Evolutionary conservation across 2,797 vertebrate genomes (phyloP).

Genomic region (Aythya fuligula): DNA sequence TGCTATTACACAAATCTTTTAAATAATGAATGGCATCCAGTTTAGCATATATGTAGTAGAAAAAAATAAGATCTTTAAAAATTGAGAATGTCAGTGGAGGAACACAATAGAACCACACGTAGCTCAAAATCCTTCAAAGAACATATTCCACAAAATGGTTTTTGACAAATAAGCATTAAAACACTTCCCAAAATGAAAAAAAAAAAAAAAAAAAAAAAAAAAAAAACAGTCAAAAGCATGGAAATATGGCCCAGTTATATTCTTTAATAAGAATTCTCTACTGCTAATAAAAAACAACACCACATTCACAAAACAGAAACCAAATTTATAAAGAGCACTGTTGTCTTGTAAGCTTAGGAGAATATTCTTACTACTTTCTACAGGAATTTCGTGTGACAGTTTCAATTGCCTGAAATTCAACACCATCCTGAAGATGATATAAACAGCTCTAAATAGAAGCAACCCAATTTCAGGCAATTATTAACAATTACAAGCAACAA

Average conservation of each 20-base stretch:
- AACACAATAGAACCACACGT: not conserved
- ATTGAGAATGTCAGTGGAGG: not conserved
- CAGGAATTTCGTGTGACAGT: not conserved
- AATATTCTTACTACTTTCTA: not conserved
- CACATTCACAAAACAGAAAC: not conserved
- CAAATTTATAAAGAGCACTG: not conserved
- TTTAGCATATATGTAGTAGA: not conserved
- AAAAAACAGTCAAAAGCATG: not conserved
- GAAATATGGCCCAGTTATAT: not conserved
- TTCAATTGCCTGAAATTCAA: not conserved
- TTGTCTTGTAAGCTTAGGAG: not conserved
- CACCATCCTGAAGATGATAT: not conserved
- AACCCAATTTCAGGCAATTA: not conserved
- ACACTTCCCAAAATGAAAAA: not conserved
- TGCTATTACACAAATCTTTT: not conserved
- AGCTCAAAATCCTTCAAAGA: not conserved
- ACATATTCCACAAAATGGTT: not conserved
- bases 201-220: not conserved
- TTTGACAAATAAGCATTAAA: not conserved
- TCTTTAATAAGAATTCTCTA: not conserved
- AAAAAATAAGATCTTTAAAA: not conserved
- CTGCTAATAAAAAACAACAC: not conserved
- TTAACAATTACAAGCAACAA: not conserved
- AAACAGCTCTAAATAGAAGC: not conserved
- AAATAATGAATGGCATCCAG: not conserved